phyloP scores from a whole-genome alignment of 2,113 vertebrate species.

The Pristiophorus japonicus region DNA sequence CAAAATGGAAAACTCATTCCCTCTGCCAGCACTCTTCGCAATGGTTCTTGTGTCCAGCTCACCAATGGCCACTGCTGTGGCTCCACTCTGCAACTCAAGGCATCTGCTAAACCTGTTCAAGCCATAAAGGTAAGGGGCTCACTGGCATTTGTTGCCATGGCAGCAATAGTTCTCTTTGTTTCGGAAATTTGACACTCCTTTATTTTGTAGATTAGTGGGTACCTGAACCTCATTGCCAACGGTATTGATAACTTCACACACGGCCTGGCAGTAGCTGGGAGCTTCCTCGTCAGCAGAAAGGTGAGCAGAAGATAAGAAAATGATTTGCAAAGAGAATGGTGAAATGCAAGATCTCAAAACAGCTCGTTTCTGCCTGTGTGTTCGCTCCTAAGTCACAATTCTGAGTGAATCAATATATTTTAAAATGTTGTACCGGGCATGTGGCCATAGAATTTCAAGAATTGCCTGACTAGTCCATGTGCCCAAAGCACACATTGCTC shows the following conservation, averaged over 20 bases:
- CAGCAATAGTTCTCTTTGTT: background rate
- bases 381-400: background rate
- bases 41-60: background rate
- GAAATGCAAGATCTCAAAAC: background rate
- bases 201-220: conserved; percentile 76
- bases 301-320: conserved; percentile 54
- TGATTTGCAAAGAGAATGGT: background rate
- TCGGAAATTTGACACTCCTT: background rate
- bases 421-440: background rate
- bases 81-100: background rate
- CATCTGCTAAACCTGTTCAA: background rate
- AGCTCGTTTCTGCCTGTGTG: background rate
- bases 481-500: background rate
- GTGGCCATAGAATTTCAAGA: background rate
- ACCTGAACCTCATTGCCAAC: conserved; percentile 93
- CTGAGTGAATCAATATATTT: background rate
- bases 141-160: background rate
- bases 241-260: conserved; percentile 98
- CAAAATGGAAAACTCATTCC: background rate
- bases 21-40: background rate
- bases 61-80: background rate
- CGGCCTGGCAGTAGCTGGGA: conserved; percentile 86
- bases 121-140: conserved; percentile 13
- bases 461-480: background rate
- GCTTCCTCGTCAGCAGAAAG: conserved; percentile 96